Conservation (phyloP, 2,888 invertebrate genomes). For the Pachliopta kotzebuea region DNA sequence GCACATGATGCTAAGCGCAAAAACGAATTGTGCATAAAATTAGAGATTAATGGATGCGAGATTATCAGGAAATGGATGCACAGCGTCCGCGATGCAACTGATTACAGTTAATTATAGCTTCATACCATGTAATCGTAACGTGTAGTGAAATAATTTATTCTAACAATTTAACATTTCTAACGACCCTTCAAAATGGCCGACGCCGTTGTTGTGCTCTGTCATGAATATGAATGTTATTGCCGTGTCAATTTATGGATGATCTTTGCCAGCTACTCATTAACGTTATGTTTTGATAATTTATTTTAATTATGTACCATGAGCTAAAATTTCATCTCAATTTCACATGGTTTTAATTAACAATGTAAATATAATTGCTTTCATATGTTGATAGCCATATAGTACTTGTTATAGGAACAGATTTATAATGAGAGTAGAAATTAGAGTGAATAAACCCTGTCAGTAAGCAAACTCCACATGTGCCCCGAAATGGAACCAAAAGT, state of each 20-base stretch:
- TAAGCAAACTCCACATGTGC: too few relatives aligned
- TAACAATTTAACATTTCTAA: constrained; percentile 7
- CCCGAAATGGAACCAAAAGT: too few relatives aligned
- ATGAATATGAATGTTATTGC: neutral
- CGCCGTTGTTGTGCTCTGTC: neutral
- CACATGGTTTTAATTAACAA: too few relatives aligned
- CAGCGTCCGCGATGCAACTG: constrained; percentile 12
- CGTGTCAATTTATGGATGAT: neutral
- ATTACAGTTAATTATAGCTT: constrained; percentile 9
- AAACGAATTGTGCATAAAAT: neutral
- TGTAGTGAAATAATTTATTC: neutral
- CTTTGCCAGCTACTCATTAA: neutral
- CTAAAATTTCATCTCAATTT: too few relatives aligned
- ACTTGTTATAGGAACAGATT: too few relatives aligned
- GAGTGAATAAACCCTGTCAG: too few relatives aligned
- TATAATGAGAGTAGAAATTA: too few relatives aligned
- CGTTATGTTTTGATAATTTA: too few relatives aligned
- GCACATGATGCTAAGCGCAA: neutral
- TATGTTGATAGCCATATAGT: too few relatives aligned
- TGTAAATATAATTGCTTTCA: too few relatives aligned
- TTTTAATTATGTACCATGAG: too few relatives aligned
- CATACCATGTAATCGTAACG: neutral
- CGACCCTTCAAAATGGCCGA: constrained; percentile 3
- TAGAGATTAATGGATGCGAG: constrained; percentile 15
- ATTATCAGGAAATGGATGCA: constrained; percentile 20